Evolutionary conservation across 2,888 invertebrate species (phyloP), one percentile per base, ranked within the genome.

Genomic region (Acleris cristana): DNA sequence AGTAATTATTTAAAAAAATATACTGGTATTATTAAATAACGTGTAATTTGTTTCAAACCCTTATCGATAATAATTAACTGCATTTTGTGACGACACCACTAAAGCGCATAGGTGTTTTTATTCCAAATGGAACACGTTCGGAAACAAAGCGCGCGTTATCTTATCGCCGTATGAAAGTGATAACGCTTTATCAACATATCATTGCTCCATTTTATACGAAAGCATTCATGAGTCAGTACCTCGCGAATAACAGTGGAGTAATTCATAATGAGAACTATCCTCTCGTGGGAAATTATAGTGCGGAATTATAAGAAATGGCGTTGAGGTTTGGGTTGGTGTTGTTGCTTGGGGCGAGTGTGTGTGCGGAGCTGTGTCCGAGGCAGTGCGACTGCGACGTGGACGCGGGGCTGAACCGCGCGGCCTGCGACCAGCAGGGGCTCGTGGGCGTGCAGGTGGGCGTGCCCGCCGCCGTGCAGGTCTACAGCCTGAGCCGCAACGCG

Each of bases 401-500:
- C 62, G 83, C 92, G 78, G 89, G 88, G 21, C 80, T 93, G 62
- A 93, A 90, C 75, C 86, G 94, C 59, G 94, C 94, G 0, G 81
- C 81, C 57, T 94, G 94, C 77, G 94, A 93, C 67, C 91, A 94
- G 56, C 94, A 94, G 82, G 94, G 93, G 70, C 90, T 95, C 74
- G 90, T 95, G 71, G 90, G 86, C 73, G 86, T 95, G 3, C 93
- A 94, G 74, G 87, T 95, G 67, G 94, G 94, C 74, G 93, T 95
- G 76, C 94, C 95, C 0, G 83, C 85, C 56, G 87, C 86, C 23
- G 94, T 95, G 40, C 93, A 95, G 84, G 86, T 95, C 54, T 92
- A 95, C 70, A 94, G 94, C 81, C 84, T 95, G 70, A 94, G 94
- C 73, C 89, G 93, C 72, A 95, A 95, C 84, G 93, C 90, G 75